These are phyloP conservation scores for Lamproptera curius DNA, from an alignment of 2,888 invertebrate species.

Conservation along the genomic window DNA sequence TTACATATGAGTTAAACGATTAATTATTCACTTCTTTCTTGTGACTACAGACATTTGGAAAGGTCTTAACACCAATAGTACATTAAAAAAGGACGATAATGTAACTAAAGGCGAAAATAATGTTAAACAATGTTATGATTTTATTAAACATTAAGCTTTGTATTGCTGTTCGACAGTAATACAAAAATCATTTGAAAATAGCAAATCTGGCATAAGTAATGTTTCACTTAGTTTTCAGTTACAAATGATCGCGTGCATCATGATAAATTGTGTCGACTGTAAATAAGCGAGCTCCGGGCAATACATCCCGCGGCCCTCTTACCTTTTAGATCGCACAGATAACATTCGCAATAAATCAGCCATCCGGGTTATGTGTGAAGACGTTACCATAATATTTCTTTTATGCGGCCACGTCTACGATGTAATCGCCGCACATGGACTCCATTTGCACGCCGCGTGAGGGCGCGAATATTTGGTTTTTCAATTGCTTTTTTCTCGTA, in stretches of 20 bases:
- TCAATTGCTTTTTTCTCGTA: constrained; percentile 2
- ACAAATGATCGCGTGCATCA: constrained; percentile 53
- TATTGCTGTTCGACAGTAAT: no score
- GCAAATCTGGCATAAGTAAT: constrained; percentile 35
- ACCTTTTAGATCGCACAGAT: constrained; percentile 46
- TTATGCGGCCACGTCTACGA: constrained; percentile 14
- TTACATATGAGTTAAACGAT: no score
- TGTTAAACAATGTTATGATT: no score
- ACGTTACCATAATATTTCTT: constrained; percentile 23
- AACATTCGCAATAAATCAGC: constrained; percentile 38
- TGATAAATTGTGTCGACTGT: constrained; percentile 57
- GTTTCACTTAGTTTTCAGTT: constrained; percentile 56
- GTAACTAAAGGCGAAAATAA: no score
- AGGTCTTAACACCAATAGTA: no score
- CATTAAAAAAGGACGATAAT: no score
- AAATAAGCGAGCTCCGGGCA: constrained; percentile 49
- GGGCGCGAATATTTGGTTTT: constrained; percentile 3
- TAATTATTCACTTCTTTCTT: no score
- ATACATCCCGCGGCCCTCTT: constrained; percentile 45
- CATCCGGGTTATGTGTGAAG: constrained; percentile 27
- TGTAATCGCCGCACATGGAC: constrained; percentile 6
- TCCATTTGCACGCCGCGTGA: constrained; percentile 9
- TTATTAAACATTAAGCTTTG: no score
- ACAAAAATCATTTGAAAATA: constrained; percentile 20
- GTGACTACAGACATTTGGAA: no score